These are phyloP conservation scores for Polypedilum vanderplanki DNA, from an alignment of 1,140 invertebrate genomes.

Conservation along the genomic window DNA sequence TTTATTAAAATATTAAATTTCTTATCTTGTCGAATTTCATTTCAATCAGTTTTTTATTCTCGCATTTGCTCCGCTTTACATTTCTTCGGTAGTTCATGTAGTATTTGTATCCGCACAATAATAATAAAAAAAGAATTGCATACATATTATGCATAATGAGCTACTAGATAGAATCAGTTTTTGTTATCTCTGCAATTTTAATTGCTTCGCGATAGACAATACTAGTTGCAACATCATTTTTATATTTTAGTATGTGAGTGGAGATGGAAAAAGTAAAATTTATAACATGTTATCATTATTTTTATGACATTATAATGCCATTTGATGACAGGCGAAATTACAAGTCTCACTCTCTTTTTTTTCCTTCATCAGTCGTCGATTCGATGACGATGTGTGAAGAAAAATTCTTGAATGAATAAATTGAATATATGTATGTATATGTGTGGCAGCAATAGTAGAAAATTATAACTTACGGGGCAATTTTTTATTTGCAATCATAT, in stretches of 20 bases:
- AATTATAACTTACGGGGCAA: neutral
- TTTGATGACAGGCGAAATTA: constrained; percentile 9
- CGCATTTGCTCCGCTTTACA: constrained; percentile 10
- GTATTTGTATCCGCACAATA: neutral
- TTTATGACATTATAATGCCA: constrained; percentile 3
- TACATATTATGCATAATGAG: constrained; percentile 19
- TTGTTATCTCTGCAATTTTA: neutral
- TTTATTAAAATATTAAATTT: constrained; percentile 27
- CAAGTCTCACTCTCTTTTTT: no score
- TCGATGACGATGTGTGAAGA: no score
- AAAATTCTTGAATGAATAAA: no score
- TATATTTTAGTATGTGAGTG: neutral
- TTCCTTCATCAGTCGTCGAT: no score
- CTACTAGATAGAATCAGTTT: neutral
- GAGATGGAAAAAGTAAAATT: neutral
- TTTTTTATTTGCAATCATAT: constrained; percentile 27
- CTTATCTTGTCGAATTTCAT: constrained; percentile 27
- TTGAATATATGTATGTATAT: neutral
- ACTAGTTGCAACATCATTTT: neutral
- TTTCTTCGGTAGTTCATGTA: constrained; percentile 12
- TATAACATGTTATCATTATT: constrained; percentile 20
- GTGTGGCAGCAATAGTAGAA: neutral
- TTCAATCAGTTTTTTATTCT: neutral
- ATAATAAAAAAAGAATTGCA: constrained; percentile 7
- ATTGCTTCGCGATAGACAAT: neutral